Base-by-base conservation (phyloP, 2,113 vertebrate species). In the Cichladusa arquata region DNA sequence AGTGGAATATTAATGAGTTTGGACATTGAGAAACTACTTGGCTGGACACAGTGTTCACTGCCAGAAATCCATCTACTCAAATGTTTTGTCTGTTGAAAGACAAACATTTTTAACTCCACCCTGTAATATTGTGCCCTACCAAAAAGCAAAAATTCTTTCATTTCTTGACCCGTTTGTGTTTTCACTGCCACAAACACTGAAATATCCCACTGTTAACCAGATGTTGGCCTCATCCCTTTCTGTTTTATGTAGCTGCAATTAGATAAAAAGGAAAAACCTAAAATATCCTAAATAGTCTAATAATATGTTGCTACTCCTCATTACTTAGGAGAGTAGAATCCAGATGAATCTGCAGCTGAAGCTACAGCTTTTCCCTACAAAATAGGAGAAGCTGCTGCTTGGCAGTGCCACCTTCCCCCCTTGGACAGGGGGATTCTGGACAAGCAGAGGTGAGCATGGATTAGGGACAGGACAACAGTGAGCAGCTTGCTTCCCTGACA, bases 31-130 rank as follows among this genome's bases (percentile, higher is more conserved):
- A 96, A 96, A 95, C 73, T 58, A 28, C 74, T 93, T 93, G 92
- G 86, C 92, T 81, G 94, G 76, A 96, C 18, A 16, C 65, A 31
- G 50, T 89, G 95, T 92, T 91, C 34, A 5, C 71, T 94, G 66
- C 86, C 72, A 95, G 70, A 93, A 95, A 91, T 92, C 44, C 28
- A 81, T 88, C 71, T 77, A 82, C 90, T 93, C 66, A 64, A 31
- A 88, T 94, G 93, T 92, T 95, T 90, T 95, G 95, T 95, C 88
- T 94, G 80, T 86, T 81, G 90, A 93, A 97, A 95, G 60, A 82
- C 72, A 90, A 93, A 94, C 73, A 96, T 77, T 94, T 93, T 95
- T 81, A 90, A 88, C 88, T 95, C 90, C 90, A 83, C 93, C 73
- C 86, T 84, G 79, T 71, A 92, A 83, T 93, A 94, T n/a, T 90